Evolutionary conservation across 2,113 vertebrate genomes (phyloP).

Genomic region (Smithornis capensis): DNA sequence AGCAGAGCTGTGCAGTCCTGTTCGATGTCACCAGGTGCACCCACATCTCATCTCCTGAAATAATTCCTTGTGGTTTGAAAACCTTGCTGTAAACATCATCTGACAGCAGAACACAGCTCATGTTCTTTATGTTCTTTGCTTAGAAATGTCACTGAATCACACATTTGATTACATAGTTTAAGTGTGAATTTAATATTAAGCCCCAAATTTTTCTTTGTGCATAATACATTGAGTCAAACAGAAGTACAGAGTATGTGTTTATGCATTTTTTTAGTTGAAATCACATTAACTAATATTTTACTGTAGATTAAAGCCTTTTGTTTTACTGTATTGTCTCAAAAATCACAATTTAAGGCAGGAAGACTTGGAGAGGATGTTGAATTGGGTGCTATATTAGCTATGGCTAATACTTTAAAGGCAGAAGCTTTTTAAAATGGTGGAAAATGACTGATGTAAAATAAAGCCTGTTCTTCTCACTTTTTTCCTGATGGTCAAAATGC

Average conservation of each 20-base stretch:
- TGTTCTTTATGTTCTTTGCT: background rate
- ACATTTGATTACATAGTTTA: background rate
- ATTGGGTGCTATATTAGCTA: background rate
- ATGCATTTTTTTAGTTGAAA: constrained; percentile 2
- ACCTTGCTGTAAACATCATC: background rate
- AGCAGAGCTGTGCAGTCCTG: background rate
- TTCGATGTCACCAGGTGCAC: background rate
- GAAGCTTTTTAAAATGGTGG: background rate
- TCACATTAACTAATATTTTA: background rate
- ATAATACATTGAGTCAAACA: background rate
- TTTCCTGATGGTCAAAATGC: background rate
- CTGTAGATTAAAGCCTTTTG: background rate
- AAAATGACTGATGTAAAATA: constrained; percentile 16
- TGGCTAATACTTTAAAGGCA: constrained; percentile 26
- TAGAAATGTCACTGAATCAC: background rate
- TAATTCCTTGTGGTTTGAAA: background rate
- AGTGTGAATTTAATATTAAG: constrained; percentile 2
- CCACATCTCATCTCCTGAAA: background rate
- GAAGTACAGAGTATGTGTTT: background rate
- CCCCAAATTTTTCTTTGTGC: background rate
- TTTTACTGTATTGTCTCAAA: constrained; percentile 15
- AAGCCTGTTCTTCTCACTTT: background rate
- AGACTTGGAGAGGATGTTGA: background rate
- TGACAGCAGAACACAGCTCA: background rate
- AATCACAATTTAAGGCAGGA: background rate